phyloP scores from a whole-genome alignment of 2,113 vertebrate genomes.

The Aramus guarauna region DNA sequence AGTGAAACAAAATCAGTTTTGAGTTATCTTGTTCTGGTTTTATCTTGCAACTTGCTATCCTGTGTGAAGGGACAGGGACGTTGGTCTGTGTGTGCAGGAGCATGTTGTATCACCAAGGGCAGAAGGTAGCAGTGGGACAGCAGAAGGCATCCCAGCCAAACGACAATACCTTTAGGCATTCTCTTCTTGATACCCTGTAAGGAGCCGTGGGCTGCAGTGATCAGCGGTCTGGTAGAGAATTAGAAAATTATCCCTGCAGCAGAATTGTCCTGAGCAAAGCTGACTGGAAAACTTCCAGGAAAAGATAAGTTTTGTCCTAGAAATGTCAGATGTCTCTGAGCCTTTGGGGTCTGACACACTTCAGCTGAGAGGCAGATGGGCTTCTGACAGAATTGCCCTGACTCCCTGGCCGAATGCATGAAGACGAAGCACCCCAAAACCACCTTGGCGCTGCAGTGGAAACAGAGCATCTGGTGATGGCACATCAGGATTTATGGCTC shows the following conservation, averaged over 20 bases:
- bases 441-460: neutral
- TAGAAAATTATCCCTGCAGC: neutral
- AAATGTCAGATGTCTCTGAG: neutral
- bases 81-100: neutral
- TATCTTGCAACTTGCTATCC: neutral
- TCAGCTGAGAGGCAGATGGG: neutral
- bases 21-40: neutral
- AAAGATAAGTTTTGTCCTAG: neutral
- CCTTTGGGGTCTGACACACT: neutral
- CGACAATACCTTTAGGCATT: neutral
- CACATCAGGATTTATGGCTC: neutral
- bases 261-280: neutral
- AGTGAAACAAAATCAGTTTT: neutral
- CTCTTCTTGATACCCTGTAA: neutral
- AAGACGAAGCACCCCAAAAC: neutral
- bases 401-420: neutral
- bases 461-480: neutral
- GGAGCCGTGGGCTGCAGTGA: neutral
- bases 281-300: neutral
- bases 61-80: rapidly evolving
- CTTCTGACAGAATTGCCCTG: neutral
- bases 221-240: neutral
- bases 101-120: neutral
- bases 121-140: neutral
- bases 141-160: neutral